Evolutionary conservation across 2,888 invertebrate genomes (phyloP).

Genomic region (Acronicta leporina): DNA sequence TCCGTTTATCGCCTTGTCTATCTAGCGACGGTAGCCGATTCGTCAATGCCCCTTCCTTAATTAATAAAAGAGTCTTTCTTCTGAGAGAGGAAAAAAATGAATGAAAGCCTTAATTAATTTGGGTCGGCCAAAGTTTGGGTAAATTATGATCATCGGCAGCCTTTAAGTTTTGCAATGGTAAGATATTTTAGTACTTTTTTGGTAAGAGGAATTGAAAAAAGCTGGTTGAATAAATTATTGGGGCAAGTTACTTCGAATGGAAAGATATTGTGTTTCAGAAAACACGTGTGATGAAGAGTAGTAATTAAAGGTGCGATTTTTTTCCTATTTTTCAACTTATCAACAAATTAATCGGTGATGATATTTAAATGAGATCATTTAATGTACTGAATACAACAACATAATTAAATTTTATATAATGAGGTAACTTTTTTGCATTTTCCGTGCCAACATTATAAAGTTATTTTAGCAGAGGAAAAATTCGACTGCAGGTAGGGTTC

Average conservation of each 20-base stretch:
- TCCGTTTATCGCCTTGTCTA: conserved; percentile 81
- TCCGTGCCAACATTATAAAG: too few species aligned
- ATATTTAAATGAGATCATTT: neutral
- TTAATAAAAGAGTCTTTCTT: conserved; percentile 82
- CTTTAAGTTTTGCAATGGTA: conserved; percentile 70
- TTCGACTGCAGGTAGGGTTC: too few species aligned
- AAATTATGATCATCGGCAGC: conserved; percentile 79
- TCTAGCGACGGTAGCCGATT: conserved; percentile 85
- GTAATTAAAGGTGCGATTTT: neutral
- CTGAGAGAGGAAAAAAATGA: conserved; percentile 71
- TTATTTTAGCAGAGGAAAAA: too few species aligned
- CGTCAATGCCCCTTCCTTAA: conserved; percentile 86
- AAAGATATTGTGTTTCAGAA: conserved; percentile 10
- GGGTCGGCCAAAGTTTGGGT: conserved; percentile 72
- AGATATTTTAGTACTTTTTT: conserved; percentile 54
- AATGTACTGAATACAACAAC: too few species aligned
- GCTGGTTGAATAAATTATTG: conserved; percentile 16
- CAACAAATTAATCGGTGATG: neutral
- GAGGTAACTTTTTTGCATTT: too few species aligned
- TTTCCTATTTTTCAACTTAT: too few species aligned
- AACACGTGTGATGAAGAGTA: conserved; percentile 16
- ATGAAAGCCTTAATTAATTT: conserved; percentile 86
- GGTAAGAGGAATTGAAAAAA: conserved; percentile 14
- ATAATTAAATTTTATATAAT: too few species aligned
- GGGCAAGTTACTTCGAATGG: neutral